Conservation (phyloP, 2,797 vertebrate genomes). For the Gallinago solitaria region DNA sequence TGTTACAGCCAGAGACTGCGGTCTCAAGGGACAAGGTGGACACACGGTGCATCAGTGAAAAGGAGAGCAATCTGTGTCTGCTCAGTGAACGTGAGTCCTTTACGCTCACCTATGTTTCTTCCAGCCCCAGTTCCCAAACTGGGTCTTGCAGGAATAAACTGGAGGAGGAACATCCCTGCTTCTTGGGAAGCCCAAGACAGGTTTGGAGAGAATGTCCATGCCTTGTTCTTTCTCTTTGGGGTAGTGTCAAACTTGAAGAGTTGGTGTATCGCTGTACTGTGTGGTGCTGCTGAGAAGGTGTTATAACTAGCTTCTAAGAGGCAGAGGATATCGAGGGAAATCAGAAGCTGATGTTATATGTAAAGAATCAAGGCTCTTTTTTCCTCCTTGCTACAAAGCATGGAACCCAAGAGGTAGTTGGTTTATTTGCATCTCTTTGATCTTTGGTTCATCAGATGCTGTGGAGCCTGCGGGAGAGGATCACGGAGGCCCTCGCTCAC, state of each 20-base stretch:
- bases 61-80: not conserved
- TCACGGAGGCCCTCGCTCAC: slow-evolving; percentile 88
- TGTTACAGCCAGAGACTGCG: not conserved
- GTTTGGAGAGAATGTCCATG: not conserved
- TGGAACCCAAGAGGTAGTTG: not conserved
- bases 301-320: not conserved
- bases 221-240: not conserved
- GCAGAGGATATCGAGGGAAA: not conserved
- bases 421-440: not conserved
- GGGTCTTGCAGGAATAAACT: not conserved
- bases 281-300: not conserved
- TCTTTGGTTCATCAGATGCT: slow-evolving; percentile 74
- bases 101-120: not conserved
- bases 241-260: not conserved
- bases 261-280: not conserved
- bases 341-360: not conserved
- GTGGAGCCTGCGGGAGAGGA: slow-evolving; percentile 92
- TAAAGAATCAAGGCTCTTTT: not conserved
- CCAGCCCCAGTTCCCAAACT: not conserved
- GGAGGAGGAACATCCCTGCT: not conserved
- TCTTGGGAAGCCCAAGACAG: not conserved
- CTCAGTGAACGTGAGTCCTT: not conserved
- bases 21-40: not conserved
- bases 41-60: not conserved
- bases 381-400: not conserved